Base-by-base conservation (phyloP, 2,113 vertebrate species). In the Eretmodus cyanostictus region DNA sequence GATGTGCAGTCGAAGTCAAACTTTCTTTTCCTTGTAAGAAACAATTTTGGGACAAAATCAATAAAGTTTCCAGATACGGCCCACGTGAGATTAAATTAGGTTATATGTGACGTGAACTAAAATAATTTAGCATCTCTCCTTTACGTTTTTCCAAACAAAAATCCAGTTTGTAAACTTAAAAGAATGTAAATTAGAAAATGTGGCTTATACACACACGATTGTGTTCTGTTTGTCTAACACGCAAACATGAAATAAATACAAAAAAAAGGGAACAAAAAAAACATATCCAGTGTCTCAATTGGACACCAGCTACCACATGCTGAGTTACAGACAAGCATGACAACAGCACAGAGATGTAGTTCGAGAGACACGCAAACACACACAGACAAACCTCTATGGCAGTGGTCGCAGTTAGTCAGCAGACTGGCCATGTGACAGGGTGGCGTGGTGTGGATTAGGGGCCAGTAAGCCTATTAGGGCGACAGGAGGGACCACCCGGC, bases 401-500 rank as follows among this genome's bases (percentile, higher is more conserved):
- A 76, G 81, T 79, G 47, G 90, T 83, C n/a, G 89, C 87, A 53
- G 90, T 93, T 88, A 95, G 95, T 96, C 95, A 95, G 94, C 93
- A 95, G 95, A 95, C 93, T 59, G 16, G 87, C 89, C 95, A 95
- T 94, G 95, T 95, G 95, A 96, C 80, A 38, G 91, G 86, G 90
- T 92, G 89, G 93, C 89, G 92, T 93, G 93, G 87, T 90, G 86
- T 94, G 94, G 95, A 96, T 96, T 96, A 96, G 89, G 88, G 91
- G 86, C 90, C 93, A 92, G 78, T 95, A 95, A 95, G 93, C 95
- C 93, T 95, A 95, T 96, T 95, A 95, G 82, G 91, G 92, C 83
- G 91, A 95, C 94, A 91, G 93, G 92, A 94, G 92, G 90, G 95
- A 95, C 95, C 95, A 95, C 95, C 94, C 94, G 86, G 95, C 87